Evolutionary conservation across 1,140 invertebrate species (phyloP).

Genomic region (Psilanteris sp.): DNA sequence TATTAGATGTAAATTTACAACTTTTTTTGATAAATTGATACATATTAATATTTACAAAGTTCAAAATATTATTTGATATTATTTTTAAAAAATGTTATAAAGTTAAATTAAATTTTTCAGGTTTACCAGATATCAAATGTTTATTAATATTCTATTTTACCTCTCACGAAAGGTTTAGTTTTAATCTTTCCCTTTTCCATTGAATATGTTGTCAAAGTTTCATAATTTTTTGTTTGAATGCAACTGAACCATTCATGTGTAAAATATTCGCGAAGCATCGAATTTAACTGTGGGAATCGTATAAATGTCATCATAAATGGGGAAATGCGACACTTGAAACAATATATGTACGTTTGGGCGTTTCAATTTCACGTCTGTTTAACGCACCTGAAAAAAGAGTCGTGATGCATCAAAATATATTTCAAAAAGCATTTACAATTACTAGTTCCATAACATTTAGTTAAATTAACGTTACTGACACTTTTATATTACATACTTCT

Average conservation of each 20-base stretch:
- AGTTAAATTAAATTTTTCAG: neutral
- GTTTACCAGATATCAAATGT: neutral
- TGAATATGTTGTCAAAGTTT: slow-evolving; percentile 22
- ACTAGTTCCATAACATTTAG: slow-evolving; percentile 8
- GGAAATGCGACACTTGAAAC: slow-evolving; percentile 48
- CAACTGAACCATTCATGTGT: slow-evolving; percentile 24
- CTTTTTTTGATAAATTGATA: no score
- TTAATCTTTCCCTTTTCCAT: slow-evolving; percentile 18
- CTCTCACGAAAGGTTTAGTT: slow-evolving; percentile 16
- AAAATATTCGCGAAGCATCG: slow-evolving; percentile 43
- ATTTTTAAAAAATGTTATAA: no score
- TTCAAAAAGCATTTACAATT: slow-evolving; percentile 38
- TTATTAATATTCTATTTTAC: slow-evolving; percentile 9
- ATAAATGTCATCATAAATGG: slow-evolving; percentile 48
- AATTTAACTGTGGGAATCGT: slow-evolving; percentile 45
- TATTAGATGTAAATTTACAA: no score
- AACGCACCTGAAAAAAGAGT: slow-evolving; percentile 22
- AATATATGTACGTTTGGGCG: slow-evolving; percentile 31
- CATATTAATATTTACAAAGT: no score
- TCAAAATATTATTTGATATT: no score
- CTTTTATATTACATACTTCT: neutral
- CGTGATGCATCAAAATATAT: slow-evolving; percentile 29
- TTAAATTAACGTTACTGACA: no score
- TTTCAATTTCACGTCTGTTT: slow-evolving; percentile 44
- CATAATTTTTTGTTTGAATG: slow-evolving; percentile 28